phyloP scores from a whole-genome alignment of 1,140 invertebrate species.

The Heliconius hermathena region DNA sequence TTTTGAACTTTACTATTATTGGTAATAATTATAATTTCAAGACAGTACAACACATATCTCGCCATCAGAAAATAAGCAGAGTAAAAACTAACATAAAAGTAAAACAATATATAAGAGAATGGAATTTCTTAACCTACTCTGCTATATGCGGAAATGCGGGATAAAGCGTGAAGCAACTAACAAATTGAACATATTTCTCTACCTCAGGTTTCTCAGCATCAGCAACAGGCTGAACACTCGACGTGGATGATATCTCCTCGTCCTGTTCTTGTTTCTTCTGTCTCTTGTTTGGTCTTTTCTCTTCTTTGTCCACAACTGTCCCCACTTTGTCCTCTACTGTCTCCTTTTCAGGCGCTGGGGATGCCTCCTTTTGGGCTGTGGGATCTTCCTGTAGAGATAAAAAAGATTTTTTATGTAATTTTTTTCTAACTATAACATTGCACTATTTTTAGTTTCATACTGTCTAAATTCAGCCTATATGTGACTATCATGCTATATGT shows the following conservation, averaged over 20 bases:
- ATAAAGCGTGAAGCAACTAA: neutral
- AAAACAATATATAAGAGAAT: too few species aligned
- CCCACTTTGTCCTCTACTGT: constrained; percentile 45
- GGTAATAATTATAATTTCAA: too few species aligned
- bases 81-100: too few species aligned
- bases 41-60: too few species aligned
- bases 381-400: constrained; percentile 53
- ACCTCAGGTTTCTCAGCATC: constrained; percentile 55
- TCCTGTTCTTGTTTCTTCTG: constrained; percentile 64
- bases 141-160: neutral
- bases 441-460: too few species aligned
- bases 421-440: neutral
- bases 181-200: neutral
- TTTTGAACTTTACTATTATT: too few species aligned
- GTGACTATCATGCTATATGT: too few species aligned
- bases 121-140: neutral
- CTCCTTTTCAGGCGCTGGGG: constrained; percentile 55
- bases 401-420: neutral
- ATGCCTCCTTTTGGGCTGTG: constrained; percentile 50
- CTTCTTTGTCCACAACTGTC: constrained; percentile 47
- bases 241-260: constrained; percentile 65
- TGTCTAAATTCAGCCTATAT: too few species aligned
- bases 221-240: constrained; percentile 46
- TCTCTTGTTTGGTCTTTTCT: constrained; percentile 47
- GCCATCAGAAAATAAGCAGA: too few species aligned